Base-by-base conservation (phyloP, 2,113 vertebrate species). In the Malurus alboscapulatus region DNA sequence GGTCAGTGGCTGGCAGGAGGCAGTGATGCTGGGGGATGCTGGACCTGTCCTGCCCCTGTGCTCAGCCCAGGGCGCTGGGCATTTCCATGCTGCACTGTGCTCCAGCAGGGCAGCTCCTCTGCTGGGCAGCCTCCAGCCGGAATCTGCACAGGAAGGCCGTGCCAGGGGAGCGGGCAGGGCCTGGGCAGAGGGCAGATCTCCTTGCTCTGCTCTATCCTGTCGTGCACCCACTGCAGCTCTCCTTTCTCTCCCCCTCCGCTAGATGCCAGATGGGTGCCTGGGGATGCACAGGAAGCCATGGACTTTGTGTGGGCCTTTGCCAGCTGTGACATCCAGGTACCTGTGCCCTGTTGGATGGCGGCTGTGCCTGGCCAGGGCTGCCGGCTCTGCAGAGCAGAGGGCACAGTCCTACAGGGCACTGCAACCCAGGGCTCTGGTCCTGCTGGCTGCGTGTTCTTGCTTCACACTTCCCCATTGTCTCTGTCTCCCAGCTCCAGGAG, bases 331-430 rank as follows among this genome's bases (percentile, higher is more conserved):
- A 38, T 38, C 38, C 44, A 76, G 73, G 57, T 76, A 76, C 15
- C 16, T 27, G 25, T 0, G 2, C n/a, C 44, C 27, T 2, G 0
- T 2, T 38, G 44, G 16, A 32, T 1, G 12, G 20, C 18, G 18
- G 16, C 57, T 50, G 45, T 50, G 45, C 57, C 57, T 8, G 9
- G 34, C 27, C 45, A 32, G 34, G 32, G 16, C 5, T 32, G 27
- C 57, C 40, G 45, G 34, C 45, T 50, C 38, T 42, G 50, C 5
- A 3, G n/a, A 59, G 55, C 44, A 59, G n/a, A 38, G 38, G 38
- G 38, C 38, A 38, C 44, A 38, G 26, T 47, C 44, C n/a, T 44
- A 38, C 15, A 59, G 73, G 44, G 20, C 44, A 9, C n/a, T 38
- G 44, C n/a, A 75, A 11, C 19, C n/a, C 42, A 36, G 18, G 32